Percentiles rank a stretch among this genome's conserved stretches.
Conservation (phyloP, 1,140 invertebrate genomes). For the Aphelinus atriplicis region DNA sequence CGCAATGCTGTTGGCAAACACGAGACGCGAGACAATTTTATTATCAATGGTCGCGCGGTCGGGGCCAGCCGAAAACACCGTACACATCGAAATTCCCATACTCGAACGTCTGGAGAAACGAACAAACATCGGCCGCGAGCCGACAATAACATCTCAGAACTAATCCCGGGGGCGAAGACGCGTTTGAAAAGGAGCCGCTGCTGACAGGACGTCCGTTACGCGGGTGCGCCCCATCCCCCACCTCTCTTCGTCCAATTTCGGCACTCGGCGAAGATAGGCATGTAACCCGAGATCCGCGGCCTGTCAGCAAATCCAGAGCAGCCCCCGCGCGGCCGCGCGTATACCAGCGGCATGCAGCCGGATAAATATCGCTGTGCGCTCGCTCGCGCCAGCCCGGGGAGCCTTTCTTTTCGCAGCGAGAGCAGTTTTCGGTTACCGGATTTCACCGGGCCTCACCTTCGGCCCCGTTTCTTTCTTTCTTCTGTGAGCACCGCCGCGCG, state of each 20-base stretch:
- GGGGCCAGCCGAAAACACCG: no score
- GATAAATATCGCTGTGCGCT: constrained; percentile 37
- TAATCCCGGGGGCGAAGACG: neutral
- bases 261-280: constrained; percentile 41
- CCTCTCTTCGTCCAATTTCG: constrained; percentile 39
- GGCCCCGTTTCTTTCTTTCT: constrained; percentile 8
- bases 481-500: neutral
- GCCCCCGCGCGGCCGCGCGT: constrained; percentile 3
- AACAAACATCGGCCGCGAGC: no score
- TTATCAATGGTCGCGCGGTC: no score
- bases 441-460: constrained; percentile 39
- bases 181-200: constrained; percentile 41
- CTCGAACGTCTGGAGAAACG: no score
- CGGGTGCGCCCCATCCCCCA: neutral
- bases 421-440: constrained; percentile 52
- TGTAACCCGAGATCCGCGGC: constrained; percentile 51
- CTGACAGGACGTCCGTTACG: constrained; percentile 44
- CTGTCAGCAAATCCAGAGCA: constrained; percentile 44
- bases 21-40: no score
- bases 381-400: constrained; percentile 1
- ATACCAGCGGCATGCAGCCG: neutral
- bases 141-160: no score
- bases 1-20: no score
- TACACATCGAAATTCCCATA: no score
- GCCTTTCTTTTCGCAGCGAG: constrained; percentile 27